Evolutionary conservation across 2,113 vertebrate genomes (phyloP), one percentile per base, ranked within the genome.

Genomic region (Rhinoptilus africanus): DNA sequence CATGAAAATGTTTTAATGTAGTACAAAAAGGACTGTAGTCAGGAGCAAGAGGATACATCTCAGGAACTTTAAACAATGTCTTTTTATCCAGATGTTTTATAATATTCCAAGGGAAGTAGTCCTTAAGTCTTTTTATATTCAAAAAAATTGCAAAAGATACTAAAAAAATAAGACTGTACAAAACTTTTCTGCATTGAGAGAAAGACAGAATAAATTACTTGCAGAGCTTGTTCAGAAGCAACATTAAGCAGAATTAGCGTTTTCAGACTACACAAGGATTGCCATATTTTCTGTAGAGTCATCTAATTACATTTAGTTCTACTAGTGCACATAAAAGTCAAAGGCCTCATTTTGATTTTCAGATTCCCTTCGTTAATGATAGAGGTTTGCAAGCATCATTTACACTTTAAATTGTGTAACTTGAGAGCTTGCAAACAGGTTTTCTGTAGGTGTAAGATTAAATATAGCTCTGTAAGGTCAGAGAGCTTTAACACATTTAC

Each of bases 391-490:
- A 89, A 90, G 82, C 67, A 89, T 45, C 63, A 86, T 67, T 88
- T 95, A 84, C 51, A 59, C 51, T 94, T 86, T 19, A 27, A 71
- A 48, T 88, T 47, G 54, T 80, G 51, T 73, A 95, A 83, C 64
- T 86, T 7, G 1, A 93, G 83, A 89, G 76, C 68, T 92, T 59
- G 83, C 51, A 94, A 88, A 89, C 96, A 95, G 92, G 72, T 93
- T 96, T 97, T 90, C 82, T 3, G 95, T 90, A 84, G 89, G 94
- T 75, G 93, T 95, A 68, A 81, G 80, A 82, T 75, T 95, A 96
- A 96, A 96, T 96, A 91, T 87, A 96, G 75, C 77, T 91, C 79
- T 2, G 4, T 72, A 88, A 91, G 83, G 92, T 92, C 93, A 96
- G 54, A 67, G 39, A 90, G 64, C 27, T 84, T 94, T 60, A 86